Percentiles rank a stretch among this genome's conserved stretches.
These are phyloP conservation scores for Colletes gigas DNA, from an alignment of 1,140 invertebrate species.

Conservation along the genomic window DNA sequence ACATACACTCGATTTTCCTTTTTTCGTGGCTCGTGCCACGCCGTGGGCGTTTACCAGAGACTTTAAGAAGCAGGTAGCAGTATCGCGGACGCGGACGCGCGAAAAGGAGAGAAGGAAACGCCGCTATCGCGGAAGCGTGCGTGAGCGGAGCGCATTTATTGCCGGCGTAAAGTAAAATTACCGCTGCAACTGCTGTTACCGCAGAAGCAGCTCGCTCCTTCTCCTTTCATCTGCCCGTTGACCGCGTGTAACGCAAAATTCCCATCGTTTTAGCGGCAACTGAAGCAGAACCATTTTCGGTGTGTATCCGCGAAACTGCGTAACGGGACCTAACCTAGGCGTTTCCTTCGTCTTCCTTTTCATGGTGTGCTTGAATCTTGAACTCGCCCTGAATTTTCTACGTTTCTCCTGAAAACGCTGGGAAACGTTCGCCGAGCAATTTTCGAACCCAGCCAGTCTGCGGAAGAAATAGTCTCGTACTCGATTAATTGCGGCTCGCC, in stretches of 20 bases:
- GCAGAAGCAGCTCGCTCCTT: conserved; percentile 55
- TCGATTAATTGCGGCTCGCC: neutral
- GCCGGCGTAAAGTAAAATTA: conserved; percentile 75
- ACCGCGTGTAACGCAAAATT: conserved; percentile 68
- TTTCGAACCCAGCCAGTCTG: conserved; percentile 7
- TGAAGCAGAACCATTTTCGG: conserved; percentile 73
- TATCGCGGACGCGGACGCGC: neutral
- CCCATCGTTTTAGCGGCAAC: conserved; percentile 75
- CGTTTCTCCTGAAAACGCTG: neutral
- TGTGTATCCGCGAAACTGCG: conserved; percentile 57
- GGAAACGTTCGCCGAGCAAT: neutral
- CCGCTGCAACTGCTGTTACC: conserved; percentile 70
- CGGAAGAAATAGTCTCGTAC: neutral
- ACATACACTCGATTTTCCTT: conserved; percentile 34
- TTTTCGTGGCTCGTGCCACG: conserved; percentile 43
- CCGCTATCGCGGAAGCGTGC: conserved; percentile 71
- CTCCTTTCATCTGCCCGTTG: conserved; percentile 43
- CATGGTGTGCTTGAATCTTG: neutral
- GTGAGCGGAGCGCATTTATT: conserved; percentile 75
- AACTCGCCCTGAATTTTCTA: conserved; percentile 14
- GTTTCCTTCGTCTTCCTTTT: conserved; percentile 11
- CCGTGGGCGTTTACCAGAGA: conserved; percentile 1
- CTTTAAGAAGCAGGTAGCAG: conserved; percentile 14
- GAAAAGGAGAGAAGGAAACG: neutral
- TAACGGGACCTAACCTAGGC: conserved; percentile 47